A percentile compares a stretch with the other conserved stretches of the same genome.
Evolutionary conservation across 2,888 invertebrate genomes (phyloP).

Genomic region (Andrena flavipes): DNA sequence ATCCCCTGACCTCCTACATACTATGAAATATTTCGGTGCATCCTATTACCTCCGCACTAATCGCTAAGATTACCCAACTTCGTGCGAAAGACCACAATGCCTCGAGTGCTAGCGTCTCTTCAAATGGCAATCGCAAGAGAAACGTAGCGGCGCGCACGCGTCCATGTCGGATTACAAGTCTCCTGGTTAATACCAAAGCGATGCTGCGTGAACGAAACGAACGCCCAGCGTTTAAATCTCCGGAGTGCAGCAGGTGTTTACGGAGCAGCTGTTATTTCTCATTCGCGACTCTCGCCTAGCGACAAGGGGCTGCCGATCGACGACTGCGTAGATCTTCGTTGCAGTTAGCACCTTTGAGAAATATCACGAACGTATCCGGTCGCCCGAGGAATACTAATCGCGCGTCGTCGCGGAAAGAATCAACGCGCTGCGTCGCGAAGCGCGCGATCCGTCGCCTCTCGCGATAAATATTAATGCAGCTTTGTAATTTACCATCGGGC

Average conservation of each 20-base stretch:
- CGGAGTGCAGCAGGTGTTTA: constrained; percentile 54
- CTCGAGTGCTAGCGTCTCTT: not conserved
- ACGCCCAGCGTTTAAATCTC: constrained; percentile 36
- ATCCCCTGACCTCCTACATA: not conserved
- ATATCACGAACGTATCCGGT: constrained; percentile 54
- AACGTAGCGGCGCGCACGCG: not conserved
- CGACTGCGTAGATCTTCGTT: constrained; percentile 60
- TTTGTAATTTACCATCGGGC: not conserved
- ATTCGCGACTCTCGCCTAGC: constrained; percentile 35
- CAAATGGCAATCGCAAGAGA: not conserved
- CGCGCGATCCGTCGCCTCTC: not conserved
- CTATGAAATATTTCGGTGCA: not conserved
- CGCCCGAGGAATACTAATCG: constrained; percentile 39
- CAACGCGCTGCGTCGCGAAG: not conserved
- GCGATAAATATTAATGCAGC: constrained; percentile 35
- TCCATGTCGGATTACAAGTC: not conserved
- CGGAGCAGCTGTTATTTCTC: constrained; percentile 49
- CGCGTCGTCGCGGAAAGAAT: constrained; percentile 10
- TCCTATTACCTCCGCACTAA: not conserved
- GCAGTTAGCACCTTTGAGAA: constrained; percentile 55
- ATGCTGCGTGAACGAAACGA: not conserved
- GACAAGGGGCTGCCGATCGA: constrained; percentile 43
- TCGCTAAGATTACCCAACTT: not conserved
- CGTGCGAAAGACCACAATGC: not conserved
- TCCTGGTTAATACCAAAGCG: constrained; percentile 3